Evolutionary conservation across 1,140 invertebrate species (phyloP), one percentile per base, ranked within the genome.

Genomic region (Tyrophagus putrescentiae): DNA sequence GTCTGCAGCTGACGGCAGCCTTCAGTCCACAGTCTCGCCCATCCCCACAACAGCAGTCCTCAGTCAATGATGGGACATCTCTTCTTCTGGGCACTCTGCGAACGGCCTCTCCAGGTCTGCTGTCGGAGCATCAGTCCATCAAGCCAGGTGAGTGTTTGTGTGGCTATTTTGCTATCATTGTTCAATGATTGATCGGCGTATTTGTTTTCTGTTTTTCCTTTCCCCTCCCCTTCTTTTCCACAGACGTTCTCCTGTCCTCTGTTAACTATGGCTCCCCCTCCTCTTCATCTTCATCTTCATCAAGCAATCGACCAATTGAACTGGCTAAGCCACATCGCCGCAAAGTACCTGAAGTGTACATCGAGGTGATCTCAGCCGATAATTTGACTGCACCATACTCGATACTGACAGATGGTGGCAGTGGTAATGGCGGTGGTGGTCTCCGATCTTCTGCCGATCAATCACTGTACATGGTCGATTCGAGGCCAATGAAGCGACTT

Each of bases 291-390:
- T n/a, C n/a, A n/a, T n/a, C n/a, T n/a, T n/a, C n/a, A n/a, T n/a
- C n/a, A n/a, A n/a, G n/a, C n/a, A n/a, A n/a, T n/a, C n/a, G n/a
- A n/a, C n/a, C n/a, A n/a, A n/a, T n/a, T n/a, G n/a, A n/a, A n/a
- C n/a, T n/a, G n/a, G 7, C 21, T 21, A 48, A 27, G 27, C 52
- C 52, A 31, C 3, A 34, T 3, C 52, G 52, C n/a, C 16, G 52
- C 21, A 54, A 54, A 31, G 25, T 54, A 31, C 52, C 52, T 1
- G 52, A 54, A 54, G 13, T 54, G n/a, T 54, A 54, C 27, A 54
- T 54, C n/a, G 25, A 54, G 25, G 25, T 54, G 3, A 27, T 54
- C n/a, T 3, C 52, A 32, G 39, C 9, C 27, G 52, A 54, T 18
- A 54, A 54, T 54, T 25, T 54, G n/a, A 27, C 52, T 16, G 25